These are phyloP conservation scores for Apus apus DNA, from an alignment of 2,113 vertebrate genomes.

Conservation along the genomic window DNA sequence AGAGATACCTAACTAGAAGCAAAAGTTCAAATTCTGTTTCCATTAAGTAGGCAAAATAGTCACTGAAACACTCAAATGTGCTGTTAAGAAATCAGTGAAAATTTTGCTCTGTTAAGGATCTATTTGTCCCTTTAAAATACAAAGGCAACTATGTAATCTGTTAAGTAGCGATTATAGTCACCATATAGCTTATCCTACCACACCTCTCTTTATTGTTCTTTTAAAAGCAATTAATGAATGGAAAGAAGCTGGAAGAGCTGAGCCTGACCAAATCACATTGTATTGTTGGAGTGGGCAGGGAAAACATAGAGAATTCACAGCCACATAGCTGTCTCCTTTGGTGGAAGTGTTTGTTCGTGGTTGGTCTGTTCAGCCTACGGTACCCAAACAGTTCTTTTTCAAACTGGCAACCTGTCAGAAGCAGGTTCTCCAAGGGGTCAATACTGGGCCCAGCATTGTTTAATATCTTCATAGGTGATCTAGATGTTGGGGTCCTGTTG, in stretches of 20 bases:
- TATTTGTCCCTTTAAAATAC: neutral
- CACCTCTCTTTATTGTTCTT: neutral
- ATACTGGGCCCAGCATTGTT: too few relatives aligned
- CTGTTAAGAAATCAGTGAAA: neutral
- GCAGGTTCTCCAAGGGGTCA: too few relatives aligned
- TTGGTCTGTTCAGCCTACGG: neutral
- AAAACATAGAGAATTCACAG: neutral
- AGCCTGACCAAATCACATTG: neutral
- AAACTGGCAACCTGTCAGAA: too few relatives aligned
- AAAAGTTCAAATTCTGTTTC: neutral
- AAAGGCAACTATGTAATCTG: neutral
- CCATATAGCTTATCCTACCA: neutral
- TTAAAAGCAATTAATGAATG: accelerated
- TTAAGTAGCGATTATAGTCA: neutral
- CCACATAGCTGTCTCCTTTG: neutral
- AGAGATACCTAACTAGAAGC: neutral
- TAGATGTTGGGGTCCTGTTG: too few relatives aligned
- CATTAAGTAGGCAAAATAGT: neutral
- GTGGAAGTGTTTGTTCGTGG: neutral
- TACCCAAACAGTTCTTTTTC: neutral
- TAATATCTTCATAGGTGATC: too few relatives aligned
- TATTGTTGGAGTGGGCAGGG: neutral
- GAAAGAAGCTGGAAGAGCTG: neutral
- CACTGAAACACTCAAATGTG: neutral
- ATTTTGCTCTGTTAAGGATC: neutral